Percentiles rank a stretch among this genome's conserved stretches.
phyloP scores from a whole-genome alignment of 2,797 vertebrate genomes.

The Macropus fuliginosus region DNA sequence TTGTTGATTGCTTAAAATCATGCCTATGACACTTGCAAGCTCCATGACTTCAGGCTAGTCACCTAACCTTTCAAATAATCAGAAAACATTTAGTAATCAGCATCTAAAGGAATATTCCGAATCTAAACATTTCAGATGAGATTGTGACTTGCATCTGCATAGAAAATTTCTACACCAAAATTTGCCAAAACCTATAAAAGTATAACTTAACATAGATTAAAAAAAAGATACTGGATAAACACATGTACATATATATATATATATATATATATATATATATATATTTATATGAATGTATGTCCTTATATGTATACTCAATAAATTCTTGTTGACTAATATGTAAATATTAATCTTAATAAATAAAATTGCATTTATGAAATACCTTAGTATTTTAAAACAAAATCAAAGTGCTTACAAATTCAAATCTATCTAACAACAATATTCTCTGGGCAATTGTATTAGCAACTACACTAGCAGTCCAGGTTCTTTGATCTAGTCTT shows the following conservation, averaged over 20 bases:
- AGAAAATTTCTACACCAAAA: neutral
- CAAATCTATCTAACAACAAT: neutral
- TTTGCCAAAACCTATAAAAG: neutral
- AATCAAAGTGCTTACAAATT: neutral
- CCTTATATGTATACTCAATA: neutral
- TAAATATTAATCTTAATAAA: neutral
- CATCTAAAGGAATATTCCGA: neutral
- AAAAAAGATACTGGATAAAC: no score
- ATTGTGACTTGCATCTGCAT: neutral
- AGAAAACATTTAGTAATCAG: neutral
- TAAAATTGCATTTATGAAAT: neutral
- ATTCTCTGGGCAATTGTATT: neutral
- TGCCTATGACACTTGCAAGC: neutral
- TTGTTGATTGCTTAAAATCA: neutral
- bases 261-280: no score
- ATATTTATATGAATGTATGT: neutral
- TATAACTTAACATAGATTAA: neutral
- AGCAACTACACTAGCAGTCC: no score
- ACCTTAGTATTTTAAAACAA: neutral
- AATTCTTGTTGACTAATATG: neutral
- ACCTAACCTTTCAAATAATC: neutral
- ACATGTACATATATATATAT: no score
- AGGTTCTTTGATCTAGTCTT: no score
- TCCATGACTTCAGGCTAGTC: neutral
- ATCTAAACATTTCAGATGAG: neutral